These are phyloP conservation scores for Drosophila azteca DNA, from an alignment of 1,140 invertebrate species.

Conservation along the genomic window DNA sequence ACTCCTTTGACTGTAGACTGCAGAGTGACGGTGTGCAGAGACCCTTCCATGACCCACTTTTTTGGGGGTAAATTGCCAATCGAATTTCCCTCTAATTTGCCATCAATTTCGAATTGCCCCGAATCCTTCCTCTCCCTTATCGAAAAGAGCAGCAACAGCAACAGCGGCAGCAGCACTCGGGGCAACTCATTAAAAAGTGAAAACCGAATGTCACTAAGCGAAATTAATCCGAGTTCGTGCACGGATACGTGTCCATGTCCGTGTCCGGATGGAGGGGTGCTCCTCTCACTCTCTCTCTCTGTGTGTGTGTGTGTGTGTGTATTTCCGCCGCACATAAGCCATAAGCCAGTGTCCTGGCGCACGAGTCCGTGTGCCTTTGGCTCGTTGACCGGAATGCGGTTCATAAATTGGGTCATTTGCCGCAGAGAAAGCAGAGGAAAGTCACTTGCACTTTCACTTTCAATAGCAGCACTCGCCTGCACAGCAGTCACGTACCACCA, in stretches of 20 bases:
- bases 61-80: conserved; percentile 32
- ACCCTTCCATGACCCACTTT: conserved; percentile 41
- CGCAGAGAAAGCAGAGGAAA: conserved; percentile 62
- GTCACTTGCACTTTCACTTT: conserved; percentile 80
- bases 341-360: conserved; percentile 12
- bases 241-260: neutral
- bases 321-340: too few relatives aligned
- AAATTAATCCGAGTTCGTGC: conserved; percentile 37
- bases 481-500: conserved; percentile 46
- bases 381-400: conserved; percentile 69
- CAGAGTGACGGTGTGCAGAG: neutral
- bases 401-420: conserved; percentile 80
- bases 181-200: conserved; percentile 67
- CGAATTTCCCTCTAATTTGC: conserved; percentile 60
- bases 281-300: too few relatives aligned
- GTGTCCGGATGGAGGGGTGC: neutral
- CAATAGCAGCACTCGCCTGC: conserved; percentile 64
- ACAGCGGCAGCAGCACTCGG: conserved; percentile 4
- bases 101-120: conserved; percentile 42
- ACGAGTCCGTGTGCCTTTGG: neutral
- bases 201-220: conserved; percentile 51
- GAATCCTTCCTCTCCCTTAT: conserved; percentile 1
- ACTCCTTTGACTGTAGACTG: neutral
- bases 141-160: neutral
- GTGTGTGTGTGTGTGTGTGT: too few relatives aligned